A percentile compares a stretch with the other conserved stretches of the same genome.
phyloP scores from a whole-genome alignment of 2,113 vertebrate species.

The Pelmatolapia mariae region DNA sequence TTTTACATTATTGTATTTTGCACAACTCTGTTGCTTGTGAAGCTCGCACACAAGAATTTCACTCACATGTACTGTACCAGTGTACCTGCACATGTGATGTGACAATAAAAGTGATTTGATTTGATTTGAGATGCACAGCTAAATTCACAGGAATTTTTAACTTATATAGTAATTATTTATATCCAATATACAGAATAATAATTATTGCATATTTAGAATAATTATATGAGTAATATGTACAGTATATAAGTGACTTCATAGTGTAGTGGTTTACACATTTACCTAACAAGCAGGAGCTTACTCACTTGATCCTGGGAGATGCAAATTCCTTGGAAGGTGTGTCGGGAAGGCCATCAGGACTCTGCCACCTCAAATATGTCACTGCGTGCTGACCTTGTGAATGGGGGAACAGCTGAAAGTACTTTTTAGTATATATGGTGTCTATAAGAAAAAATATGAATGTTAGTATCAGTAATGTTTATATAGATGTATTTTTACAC shows the following conservation, averaged over 20 bases:
- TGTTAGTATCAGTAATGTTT: not conserved
- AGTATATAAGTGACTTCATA: not conserved
- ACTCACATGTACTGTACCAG: too few species aligned
- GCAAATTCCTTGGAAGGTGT: not conserved
- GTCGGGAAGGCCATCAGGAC: not conserved
- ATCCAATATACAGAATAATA: accelerated
- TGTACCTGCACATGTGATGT: too few species aligned
- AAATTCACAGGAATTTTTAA: not conserved
- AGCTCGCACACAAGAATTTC: too few species aligned
- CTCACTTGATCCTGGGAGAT: not conserved
- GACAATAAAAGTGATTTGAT: too few species aligned
- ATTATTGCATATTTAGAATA: not conserved
- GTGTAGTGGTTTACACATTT: too few species aligned
- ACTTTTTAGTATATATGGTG: not conserved
- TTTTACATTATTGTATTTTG: too few species aligned
- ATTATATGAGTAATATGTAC: not conserved
- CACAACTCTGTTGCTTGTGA: too few species aligned
- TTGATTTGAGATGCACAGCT: not conserved
- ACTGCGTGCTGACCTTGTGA: not conserved
- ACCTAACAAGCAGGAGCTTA: not conserved
- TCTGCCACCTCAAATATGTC: not conserved
- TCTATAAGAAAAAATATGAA: not conserved
- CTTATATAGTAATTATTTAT: not conserved
- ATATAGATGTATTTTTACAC: not conserved
- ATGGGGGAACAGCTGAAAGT: not conserved